Conservation (phyloP, 2,113 vertebrate species). For the Indicator maculatus region DNA sequence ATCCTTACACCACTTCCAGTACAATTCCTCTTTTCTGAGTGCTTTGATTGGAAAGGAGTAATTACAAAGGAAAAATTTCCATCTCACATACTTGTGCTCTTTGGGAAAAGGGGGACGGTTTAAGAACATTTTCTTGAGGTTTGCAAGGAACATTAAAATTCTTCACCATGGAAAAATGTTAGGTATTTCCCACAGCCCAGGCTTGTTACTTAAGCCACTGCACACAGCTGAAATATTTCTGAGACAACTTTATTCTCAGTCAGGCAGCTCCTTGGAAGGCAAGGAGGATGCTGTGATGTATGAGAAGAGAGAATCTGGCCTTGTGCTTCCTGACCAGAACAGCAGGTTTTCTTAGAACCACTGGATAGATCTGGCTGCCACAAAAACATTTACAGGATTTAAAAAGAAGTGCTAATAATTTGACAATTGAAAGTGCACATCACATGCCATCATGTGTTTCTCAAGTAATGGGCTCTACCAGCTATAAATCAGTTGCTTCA, state of each 20-base stretch:
- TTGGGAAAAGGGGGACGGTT: not conserved
- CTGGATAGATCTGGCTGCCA: not conserved
- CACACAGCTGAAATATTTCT: constrained; percentile 32
- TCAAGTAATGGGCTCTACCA: not conserved
- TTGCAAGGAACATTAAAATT: constrained; percentile 15
- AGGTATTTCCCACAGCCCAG: constrained; percentile 16
- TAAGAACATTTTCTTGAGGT: constrained; percentile 30
- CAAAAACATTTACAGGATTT: not conserved
- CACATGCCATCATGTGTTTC: not conserved
- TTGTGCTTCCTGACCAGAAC: constrained; percentile 1
- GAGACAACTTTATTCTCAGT: constrained; percentile 18
- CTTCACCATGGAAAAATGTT: constrained; percentile 20
- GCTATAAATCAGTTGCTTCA: not conserved
- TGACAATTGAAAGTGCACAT: not conserved
- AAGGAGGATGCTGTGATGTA: not conserved
- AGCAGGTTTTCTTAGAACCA: not conserved
- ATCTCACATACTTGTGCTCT: constrained; percentile 1
- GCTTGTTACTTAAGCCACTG: constrained; percentile 35
- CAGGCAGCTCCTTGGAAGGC: constrained; percentile 25
- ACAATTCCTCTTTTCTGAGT: not conserved
- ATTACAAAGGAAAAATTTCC: not conserved
- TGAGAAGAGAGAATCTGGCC: not conserved
- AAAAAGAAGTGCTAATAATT: not conserved
- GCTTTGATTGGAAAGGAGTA: constrained; percentile 10
- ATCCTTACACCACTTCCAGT: not conserved